These are phyloP conservation scores for human (Homo sapiens) DNA, from an alignment of 2,113 vertebrate species.

Conservation along the genomic window GRCh38 chr13:74663501-74664000, in stretches of 20 bases:
- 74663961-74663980: not conserved
- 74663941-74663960: not conserved
- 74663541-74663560: slow-evolving; percentile 1
- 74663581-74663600: not conserved
- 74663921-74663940: not conserved
- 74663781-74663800: not conserved
- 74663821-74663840: not conserved
- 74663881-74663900: slow-evolving; percentile 1
- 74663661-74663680: slow-evolving; percentile 3
- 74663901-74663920: not conserved
- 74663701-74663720: not conserved
- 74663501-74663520: not conserved
- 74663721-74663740: not conserved
- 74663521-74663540: not conserved
- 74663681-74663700: not conserved
- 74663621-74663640: not conserved
- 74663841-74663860: slow-evolving; percentile 33
- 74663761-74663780: not conserved
- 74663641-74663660: slow-evolving; percentile 22
- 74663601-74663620: not conserved
- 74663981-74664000: not conserved
- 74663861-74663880: not conserved
- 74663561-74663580: not conserved
- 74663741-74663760: not conserved
- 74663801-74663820: slow-evolving; percentile 34